These are phyloP conservation scores for Macrotis lagotis DNA, from an alignment of 2,113 vertebrate species.

Conservation along the genomic window DNA sequence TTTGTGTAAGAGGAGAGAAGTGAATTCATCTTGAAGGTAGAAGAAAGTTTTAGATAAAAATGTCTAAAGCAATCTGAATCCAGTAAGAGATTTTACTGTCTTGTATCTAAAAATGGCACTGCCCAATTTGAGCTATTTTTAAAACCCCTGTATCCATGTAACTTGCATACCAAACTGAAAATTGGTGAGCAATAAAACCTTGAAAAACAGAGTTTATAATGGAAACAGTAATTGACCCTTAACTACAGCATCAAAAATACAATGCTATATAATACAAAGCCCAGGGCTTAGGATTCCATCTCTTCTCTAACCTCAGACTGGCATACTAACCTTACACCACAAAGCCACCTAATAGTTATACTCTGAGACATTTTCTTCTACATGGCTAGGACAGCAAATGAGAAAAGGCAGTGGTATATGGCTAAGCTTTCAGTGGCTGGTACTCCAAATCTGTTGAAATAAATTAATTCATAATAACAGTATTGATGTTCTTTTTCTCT, in stretches of 20 bases:
- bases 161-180: conserved; percentile 79
- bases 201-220: conserved; percentile 87
- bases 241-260: conserved; percentile 87
- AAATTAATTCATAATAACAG: conserved; percentile 51
- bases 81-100: conserved; percentile 77
- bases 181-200: conserved; percentile 84
- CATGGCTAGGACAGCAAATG: conserved; percentile 67
- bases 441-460: conserved; percentile 16
- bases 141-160: conserved; percentile 81
- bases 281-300: conserved; percentile 76
- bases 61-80: conserved; percentile 73
- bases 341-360: conserved; percentile 87
- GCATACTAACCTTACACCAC: conserved; percentile 84
- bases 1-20: conserved; percentile 30
- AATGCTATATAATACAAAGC: conserved; percentile 85
- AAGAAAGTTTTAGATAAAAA: conserved; percentile 68
- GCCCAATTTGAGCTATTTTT: conserved; percentile 84
- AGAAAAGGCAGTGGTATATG: conserved; percentile 42
- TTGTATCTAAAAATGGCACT: conserved; percentile 83
- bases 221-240: conserved; percentile 87
- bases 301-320: conserved; percentile 85
- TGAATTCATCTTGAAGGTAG: conserved; percentile 56
- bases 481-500: background rate
- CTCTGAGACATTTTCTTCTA: conserved; percentile 66
- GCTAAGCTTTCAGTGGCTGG: conserved; percentile 36